Base-by-base conservation (phyloP, 2,888 invertebrate species). In the Eilema caniola region DNA sequence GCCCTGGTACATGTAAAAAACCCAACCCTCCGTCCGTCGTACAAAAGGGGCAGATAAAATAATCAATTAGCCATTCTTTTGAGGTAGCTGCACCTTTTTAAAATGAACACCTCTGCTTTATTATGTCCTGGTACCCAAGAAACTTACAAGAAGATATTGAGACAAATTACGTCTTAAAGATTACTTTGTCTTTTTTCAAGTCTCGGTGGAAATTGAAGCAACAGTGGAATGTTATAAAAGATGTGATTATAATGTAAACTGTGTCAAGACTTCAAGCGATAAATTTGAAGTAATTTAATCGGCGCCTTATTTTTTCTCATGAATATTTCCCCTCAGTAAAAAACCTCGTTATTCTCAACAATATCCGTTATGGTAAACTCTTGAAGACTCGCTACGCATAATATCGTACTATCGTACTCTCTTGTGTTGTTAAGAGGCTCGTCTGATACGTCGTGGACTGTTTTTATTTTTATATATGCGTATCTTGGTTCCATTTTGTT, bases 111-210 rank as follows among this genome's bases (percentile, higher is more conserved):
- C 74, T 72, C 79, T 81, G 24, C 62, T 59, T 33, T 16, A 4
- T 79, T 47, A 75, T 82, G 11, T 65, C 79, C 71, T 77, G 64
- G 82, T 83, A 70, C 62, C 31, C 63, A 73, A 85, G 85, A 80
- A 86, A 86, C 86, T 74, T 68, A 70, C 78, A 84, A 85, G 83
- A 83, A 81, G 73, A 70, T 68, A 78, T 73, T 82, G 37, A 82
- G 81, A 81, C 37, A 37, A 41, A 24, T 10, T 14, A 33, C n/a
- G 28, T 16, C 25, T 41, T 20, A 3, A 25, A n/a, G n/a, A 14
- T 7, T 20, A 28, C 1, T 14, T 8, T 16, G 11, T 31, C 8
- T 12, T 24, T 24, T 25, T 59, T 59, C 16, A 1, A 28, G 20
- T 31, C n/a, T 31, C 28, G 10, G n/a, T 28, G 7, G 11, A 28